Evolutionary conservation across 2,888 invertebrate genomes (phyloP).

Genomic region (Folsomia candida): DNA sequence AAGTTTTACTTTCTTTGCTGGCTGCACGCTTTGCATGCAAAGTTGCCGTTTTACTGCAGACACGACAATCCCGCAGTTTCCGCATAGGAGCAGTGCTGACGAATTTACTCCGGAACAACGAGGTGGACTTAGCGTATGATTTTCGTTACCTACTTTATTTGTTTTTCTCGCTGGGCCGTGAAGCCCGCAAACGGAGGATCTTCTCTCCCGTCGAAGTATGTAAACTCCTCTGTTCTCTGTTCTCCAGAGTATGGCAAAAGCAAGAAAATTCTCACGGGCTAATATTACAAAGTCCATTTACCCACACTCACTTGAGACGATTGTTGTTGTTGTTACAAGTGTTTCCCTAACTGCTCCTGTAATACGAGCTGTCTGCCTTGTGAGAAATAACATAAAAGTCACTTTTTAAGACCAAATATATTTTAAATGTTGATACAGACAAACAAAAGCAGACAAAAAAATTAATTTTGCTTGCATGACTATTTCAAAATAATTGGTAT

Average conservation of each 20-base stretch:
- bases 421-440: no score
- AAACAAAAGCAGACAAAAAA: no score
- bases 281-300: conserved; percentile 20
- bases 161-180: background rate
- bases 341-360: no score
- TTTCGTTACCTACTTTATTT: background rate
- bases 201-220: background rate
- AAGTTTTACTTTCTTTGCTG: background rate
- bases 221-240: background rate
- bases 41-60: conserved; percentile 8
- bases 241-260: background rate
- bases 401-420: no score
- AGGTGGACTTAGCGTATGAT: background rate
- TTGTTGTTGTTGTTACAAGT: no score
- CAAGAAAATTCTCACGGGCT: conserved; percentile 14
- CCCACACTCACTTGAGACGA: no score
- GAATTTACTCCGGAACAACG: background rate
- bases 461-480: no score
- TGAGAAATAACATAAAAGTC: no score
- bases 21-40: conserved; percentile 14
- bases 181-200: background rate
- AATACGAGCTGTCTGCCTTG: no score
- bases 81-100: background rate
- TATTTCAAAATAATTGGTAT: no score
- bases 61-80: conserved; percentile 10